Base-by-base conservation (phyloP, 2,797 vertebrate genomes). In the Astyanax mexicanus region DNA sequence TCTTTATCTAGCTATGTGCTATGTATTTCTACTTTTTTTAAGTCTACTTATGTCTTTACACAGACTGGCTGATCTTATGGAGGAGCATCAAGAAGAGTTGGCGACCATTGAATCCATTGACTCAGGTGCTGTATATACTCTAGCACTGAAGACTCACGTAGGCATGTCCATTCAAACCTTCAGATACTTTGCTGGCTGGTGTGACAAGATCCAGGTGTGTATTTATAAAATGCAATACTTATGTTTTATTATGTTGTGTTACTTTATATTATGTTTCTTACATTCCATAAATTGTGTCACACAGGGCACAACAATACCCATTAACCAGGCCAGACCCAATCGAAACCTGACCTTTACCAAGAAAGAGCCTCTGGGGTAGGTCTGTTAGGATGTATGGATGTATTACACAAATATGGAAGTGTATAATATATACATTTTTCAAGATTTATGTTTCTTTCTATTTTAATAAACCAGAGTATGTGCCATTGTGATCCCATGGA, bases 401-500 rank as follows among this genome's bases (percentile, higher is more conserved):
- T 42, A 21, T 17, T 61, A 23, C 7, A 10, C 11, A 19, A 15
- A 49, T 19, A 8, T 62, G 10, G n/a, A 35, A 3, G 11, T 70
- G 29, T 69, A 49, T 12, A 55, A 6, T 2, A 8, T 15, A 45
- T 45, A n/a, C n/a, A n/a, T 17, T 45, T 17, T 29, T 32, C n/a
- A 3, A n/a, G n/a, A n/a, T n/a, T n/a, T 4, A 3, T 45, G 11
- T 0, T 35, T 13, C 55, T 73, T 38, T 66, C 23, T 72, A 3
- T 79, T 1, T 80, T 3, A 61, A 77, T 62, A 38, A 80, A n/a
- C 19, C 80, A 99, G 97, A 0, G 96, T 98, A 72, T 99, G 98
- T 75, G 98, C 96, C 73, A 98, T 99, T 12, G 86, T 99, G 74
- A 98, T 99, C 68, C 98, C 98, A 0, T 99, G 98, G 98, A 99